These are phyloP conservation scores for Drosophila kambysellisi DNA, from an alignment of 2,888 invertebrate genomes.

Conservation along the genomic window DNA sequence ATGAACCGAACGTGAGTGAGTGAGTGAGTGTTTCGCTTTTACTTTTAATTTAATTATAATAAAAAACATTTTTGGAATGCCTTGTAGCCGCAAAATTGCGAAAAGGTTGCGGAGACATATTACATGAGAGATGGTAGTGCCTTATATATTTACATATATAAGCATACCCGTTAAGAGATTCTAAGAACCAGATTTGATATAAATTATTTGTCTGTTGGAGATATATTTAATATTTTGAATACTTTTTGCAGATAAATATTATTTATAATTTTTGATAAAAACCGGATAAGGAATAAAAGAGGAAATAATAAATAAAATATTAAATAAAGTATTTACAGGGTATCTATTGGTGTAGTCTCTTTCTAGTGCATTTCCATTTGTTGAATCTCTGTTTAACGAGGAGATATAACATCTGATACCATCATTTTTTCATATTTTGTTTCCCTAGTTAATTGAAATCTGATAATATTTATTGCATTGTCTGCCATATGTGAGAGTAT, in stretches of 20 bases:
- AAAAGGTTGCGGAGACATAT: not conserved
- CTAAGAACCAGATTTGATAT: not conserved
- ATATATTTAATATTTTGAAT: not conserved
- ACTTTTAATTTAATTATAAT: conserved; percentile 60
- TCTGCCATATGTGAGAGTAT: not conserved
- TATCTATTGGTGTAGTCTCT: not conserved
- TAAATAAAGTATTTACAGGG: not conserved
- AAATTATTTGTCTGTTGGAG: not conserved
- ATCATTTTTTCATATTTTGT: not conserved
- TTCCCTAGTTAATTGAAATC: not conserved
- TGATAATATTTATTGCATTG: conserved; percentile 11
- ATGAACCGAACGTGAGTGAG: conserved; percentile 66
- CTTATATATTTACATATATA: not conserved
- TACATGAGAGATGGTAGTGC: not conserved
- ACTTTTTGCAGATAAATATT: not conserved
- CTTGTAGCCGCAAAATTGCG: not conserved
- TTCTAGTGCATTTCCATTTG: not conserved
- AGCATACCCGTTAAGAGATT: not conserved
- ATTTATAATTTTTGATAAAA: not conserved
- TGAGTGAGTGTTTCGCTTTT: conserved; percentile 59
- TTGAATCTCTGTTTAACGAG: not conserved
- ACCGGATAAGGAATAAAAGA: not conserved
- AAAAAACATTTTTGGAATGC: conserved; percentile 29
- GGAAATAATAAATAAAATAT: not conserved
- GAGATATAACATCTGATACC: not conserved